phyloP scores from a whole-genome alignment of 2,113 vertebrate species.

The Scolopax mira region DNA sequence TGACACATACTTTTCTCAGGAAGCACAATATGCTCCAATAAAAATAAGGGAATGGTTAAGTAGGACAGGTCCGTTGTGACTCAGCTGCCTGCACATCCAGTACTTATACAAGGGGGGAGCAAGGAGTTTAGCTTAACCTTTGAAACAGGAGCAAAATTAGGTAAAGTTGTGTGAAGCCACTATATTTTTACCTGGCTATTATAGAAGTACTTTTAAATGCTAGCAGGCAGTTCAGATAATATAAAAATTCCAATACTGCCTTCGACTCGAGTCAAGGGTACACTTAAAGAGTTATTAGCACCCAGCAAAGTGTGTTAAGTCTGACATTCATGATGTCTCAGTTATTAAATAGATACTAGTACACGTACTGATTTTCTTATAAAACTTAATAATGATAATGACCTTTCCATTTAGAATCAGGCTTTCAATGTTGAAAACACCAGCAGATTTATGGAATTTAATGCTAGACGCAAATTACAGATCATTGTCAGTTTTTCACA shows the following conservation, averaged over 20 bases:
- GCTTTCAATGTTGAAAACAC: slow-evolving; percentile 71
- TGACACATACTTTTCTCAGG: slow-evolving; percentile 2
- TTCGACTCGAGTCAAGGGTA: slow-evolving; percentile 74
- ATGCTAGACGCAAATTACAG: slow-evolving; percentile 62
- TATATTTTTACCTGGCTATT: slow-evolving; percentile 65
- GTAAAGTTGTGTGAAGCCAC: slow-evolving; percentile 69
- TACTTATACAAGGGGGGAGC: neutral
- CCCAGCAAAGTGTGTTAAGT: slow-evolving; percentile 75
- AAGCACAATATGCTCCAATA: neutral
- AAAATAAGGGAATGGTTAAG: slow-evolving; percentile 41
- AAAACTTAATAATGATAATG: slow-evolving; percentile 81
- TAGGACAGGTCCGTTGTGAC: slow-evolving; percentile 7
- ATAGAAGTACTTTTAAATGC: slow-evolving; percentile 72
- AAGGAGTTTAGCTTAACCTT: slow-evolving; percentile 48
- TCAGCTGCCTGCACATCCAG: slow-evolving; percentile 6
- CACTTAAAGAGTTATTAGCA: slow-evolving; percentile 79
- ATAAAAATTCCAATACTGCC: slow-evolving; percentile 77
- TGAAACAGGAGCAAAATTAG: slow-evolving; percentile 54
- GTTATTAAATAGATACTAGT: slow-evolving; percentile 79
- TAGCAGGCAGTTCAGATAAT: slow-evolving; percentile 70
- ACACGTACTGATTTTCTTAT: slow-evolving; percentile 78
- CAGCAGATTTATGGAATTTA: slow-evolving; percentile 72
- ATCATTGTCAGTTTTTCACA: slow-evolving; percentile 64
- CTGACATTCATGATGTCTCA: slow-evolving; percentile 80
- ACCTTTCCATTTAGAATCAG: slow-evolving; percentile 77